Base-by-base conservation (phyloP, 1,140 invertebrate species). In the Chelonus insularis region DNA sequence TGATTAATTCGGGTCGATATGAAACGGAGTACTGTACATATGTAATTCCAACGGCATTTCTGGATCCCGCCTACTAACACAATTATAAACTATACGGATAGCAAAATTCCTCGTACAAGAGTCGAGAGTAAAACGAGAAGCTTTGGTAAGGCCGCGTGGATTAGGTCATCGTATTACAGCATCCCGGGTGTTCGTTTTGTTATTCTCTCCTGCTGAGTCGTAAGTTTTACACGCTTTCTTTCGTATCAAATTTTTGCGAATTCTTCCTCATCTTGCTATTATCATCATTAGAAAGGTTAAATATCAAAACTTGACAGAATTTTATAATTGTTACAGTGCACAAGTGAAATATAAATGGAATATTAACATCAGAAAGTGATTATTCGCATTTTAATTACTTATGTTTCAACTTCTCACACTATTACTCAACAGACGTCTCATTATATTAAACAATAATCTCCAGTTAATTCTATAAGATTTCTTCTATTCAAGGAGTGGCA, bases 101-200 rank as follows among this genome's bases (percentile, higher is more conserved):
- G 8, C 21, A 21, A 3, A 50, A 9, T 20, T 21, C 23, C 11
- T 50, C 21, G 18, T 8, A 4, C 14, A 18, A 34, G 32, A 4
- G 34, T 20, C 16, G 20, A 11, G 34, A 21, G 52, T 55, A 39
- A 55, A 55, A 37, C 20, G 52, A 20, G 34, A 2, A 37, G 11
- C 12, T 21, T n/a, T 12, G n/a, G 18, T 45, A 18, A 45, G 43
- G 43, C 18, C 43, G 18, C 9, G 34, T 55, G 45, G 9, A 47
- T 59, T 59, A 59, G 57, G 21, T 59, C 57, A 59, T 59, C 32
- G 14, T 36, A 50, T 59, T 59, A 50, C 45, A 36, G 43, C 57
- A 59, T 48, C 52, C 25, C 41, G 14, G 39, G 45, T 50, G 29
- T n/a, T 36, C 5, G 18, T 18, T 23, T 43, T 45, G 32, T 45